phyloP scores from a whole-genome alignment of 2,797 vertebrate species.

The Babyrousa celebensis region DNA sequence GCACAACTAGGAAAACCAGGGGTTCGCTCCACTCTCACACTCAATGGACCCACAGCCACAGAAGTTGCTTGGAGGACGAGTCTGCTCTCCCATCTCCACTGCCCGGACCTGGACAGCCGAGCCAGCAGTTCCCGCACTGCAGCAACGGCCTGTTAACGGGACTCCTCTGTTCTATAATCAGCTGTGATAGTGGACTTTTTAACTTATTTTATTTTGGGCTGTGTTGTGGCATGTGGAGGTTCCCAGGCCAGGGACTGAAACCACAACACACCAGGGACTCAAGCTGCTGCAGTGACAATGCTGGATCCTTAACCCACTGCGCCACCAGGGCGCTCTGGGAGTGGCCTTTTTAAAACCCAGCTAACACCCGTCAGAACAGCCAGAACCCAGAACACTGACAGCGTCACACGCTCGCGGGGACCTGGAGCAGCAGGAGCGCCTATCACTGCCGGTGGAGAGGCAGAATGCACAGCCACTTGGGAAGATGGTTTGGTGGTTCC shows the following conservation, averaged over 20 bases:
- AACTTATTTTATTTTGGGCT: too few species aligned
- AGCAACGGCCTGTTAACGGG: neutral
- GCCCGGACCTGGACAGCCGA: neutral
- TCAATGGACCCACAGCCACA: neutral
- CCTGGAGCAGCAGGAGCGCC: rapidly evolving
- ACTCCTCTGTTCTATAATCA: neutral
- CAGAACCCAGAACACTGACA: neutral
- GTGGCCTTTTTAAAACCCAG: neutral
- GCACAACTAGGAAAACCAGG: neutral
- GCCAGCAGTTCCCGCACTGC: neutral
- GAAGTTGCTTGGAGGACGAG: neutral
- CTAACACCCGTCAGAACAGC: neutral
- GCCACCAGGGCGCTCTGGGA: neutral
- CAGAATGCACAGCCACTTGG: neutral
- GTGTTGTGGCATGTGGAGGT: too few species aligned
- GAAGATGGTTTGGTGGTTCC: neutral
- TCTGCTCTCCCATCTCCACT: neutral
- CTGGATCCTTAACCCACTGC: too few species aligned
- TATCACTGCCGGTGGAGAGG: too few species aligned
- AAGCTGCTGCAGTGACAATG: too few species aligned
- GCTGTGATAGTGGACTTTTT: neutral
- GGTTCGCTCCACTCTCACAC: neutral
- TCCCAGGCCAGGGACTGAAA: too few species aligned
- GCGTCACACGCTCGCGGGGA: rapidly evolving
- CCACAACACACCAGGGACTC: too few species aligned